Base-by-base conservation (phyloP, 2,113 vertebrate genomes). In the Cyanoramphus novaezelandiae region DNA sequence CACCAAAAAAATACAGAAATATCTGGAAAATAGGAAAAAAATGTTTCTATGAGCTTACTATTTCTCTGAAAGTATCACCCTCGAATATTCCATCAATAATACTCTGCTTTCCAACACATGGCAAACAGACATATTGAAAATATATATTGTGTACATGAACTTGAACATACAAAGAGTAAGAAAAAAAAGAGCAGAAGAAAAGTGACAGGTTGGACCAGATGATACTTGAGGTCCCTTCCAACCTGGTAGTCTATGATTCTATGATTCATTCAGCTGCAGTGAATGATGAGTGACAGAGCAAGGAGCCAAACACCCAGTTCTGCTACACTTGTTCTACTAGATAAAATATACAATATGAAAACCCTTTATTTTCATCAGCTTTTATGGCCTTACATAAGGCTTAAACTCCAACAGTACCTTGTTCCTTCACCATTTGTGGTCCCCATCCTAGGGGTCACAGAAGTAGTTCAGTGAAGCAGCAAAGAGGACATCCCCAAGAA, bases 371-470 rank as follows among this genome's bases (percentile, higher is more conserved):
- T 74, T 82, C 47, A 78, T 74, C 59, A 69, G 60, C 6, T 69
- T 74, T 69, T 31, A 49, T 25, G 9, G 25, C 28, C 53, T 5
- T 44, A 9, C 53, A 41, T 68, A 29, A 82, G 13, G 31, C 19
- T 82, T 93, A 35, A 69, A 49, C 11, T 64, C 39, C 60, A 86
- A 3, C n/a, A 24, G 7, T 10, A 5, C 8, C 6, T 79, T 52
- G 41, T 16, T 72, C 33, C 24, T 41, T 59, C 23, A 25, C 44
- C 13, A 10, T 12, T 72, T 72, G 18, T 31, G 33, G 33, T 27
- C 33, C 44, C 23, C 23, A 33, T 37, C 33, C 23, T n/a, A 5
- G 0, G 0, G 60, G 14, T 47, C 31, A 46, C 7, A 13, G 33
- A 39, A 69, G 71, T 1, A 49, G 9, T 9, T 15, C 11, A 63